These are phyloP conservation scores for Dasypogon diadema DNA, from an alignment of 2,888 invertebrate genomes.

Conservation along the genomic window DNA sequence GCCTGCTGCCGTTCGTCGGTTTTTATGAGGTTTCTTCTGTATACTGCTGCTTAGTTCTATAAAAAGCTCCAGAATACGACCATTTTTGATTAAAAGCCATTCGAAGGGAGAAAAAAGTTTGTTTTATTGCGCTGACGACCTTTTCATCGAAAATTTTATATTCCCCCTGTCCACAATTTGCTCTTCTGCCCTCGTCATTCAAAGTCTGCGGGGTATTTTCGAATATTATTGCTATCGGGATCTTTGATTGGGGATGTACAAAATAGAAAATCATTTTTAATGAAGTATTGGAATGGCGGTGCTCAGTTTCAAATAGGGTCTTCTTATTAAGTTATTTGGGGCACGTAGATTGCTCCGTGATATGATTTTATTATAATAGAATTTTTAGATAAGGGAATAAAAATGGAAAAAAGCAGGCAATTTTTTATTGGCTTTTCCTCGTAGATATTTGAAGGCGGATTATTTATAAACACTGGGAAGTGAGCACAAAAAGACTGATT, in stretches of 20 bases:
- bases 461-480: no score
- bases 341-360: background rate
- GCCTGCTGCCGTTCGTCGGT: background rate
- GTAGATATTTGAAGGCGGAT: no score
- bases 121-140: slow-evolving; percentile 42
- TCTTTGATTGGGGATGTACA: slow-evolving; percentile 28
- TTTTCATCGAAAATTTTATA: slow-evolving; percentile 39
- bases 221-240: background rate
- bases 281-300: slow-evolving; percentile 11
- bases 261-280: slow-evolving; percentile 44
- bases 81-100: slow-evolving; percentile 49
- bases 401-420: no score
- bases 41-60: slow-evolving; percentile 6
- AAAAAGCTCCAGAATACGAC: slow-evolving; percentile 39
- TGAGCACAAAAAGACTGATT: no score
- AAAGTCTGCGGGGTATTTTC: background rate
- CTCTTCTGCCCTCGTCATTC: background rate
- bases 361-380: background rate
- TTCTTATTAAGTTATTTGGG: slow-evolving; percentile 6
- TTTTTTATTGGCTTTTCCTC: no score
- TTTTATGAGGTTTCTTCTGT: slow-evolving; percentile 43
- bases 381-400: no score
- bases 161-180: background rate
- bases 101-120: slow-evolving; percentile 32
- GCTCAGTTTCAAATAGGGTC: background rate